A percentile compares a stretch with the other conserved stretches of the same genome.
phyloP scores from a whole-genome alignment of 2,888 invertebrate species.

The Campopleginae sp. region DNA sequence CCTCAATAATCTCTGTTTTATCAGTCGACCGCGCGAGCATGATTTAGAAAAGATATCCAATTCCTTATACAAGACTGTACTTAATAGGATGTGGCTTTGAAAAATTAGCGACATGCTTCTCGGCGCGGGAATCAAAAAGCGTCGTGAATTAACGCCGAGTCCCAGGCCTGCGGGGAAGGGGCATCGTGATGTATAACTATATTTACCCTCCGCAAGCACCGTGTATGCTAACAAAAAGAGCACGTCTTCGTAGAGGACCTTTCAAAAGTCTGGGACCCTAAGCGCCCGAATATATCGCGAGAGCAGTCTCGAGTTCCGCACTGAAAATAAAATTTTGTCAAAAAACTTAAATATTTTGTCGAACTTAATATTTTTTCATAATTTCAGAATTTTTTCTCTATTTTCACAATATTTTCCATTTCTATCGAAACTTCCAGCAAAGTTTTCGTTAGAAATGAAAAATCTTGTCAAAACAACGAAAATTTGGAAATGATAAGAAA shows the following conservation, averaged over 20 bases:
- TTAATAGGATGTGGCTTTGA: conserved; percentile 1
- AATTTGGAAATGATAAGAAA: too few species aligned
- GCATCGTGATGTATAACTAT: conserved; percentile 12
- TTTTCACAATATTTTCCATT: too few species aligned
- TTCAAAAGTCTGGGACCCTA: background rate
- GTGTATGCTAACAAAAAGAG: conserved; percentile 6
- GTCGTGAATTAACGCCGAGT: conserved; percentile 40
- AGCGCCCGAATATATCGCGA: background rate
- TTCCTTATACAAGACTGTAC: conserved; percentile 25
- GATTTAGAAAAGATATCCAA: conserved; percentile 19
- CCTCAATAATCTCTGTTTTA: conserved; percentile 2
- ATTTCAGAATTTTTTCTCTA: too few species aligned
- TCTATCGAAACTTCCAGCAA: too few species aligned
- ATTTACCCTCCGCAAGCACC: background rate
- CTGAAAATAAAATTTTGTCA: too few species aligned
- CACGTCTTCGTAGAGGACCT: background rate
- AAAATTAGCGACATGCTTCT: conserved; percentile 35
- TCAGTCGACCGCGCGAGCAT: conserved; percentile 4
- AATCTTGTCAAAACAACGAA: too few species aligned
- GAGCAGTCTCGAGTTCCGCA: background rate
- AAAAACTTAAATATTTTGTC: too few species aligned
- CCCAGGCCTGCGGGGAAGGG: background rate
- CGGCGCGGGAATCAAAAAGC: conserved; percentile 33
- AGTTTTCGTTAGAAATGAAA: too few species aligned
- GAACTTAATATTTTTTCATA: too few species aligned